A percentile compares a stretch with the other conserved stretches of the same genome.
These are phyloP conservation scores for Menura novaehollandiae DNA, from an alignment of 2,113 vertebrate genomes.

Conservation along the genomic window DNA sequence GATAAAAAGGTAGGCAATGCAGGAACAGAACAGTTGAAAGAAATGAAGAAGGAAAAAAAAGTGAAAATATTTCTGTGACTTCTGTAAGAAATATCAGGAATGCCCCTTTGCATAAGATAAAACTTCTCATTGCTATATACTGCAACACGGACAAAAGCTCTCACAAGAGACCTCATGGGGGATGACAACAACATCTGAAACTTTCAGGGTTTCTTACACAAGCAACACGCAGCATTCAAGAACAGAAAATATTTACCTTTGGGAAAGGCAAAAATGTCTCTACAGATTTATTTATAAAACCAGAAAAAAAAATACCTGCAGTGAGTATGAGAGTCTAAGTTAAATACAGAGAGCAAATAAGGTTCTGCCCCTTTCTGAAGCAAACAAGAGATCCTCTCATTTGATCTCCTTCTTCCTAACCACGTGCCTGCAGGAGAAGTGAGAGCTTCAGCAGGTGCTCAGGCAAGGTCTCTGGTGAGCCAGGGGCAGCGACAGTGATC, in stretches of 20 bases:
- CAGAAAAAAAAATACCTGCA: accelerated
- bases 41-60: neutral
- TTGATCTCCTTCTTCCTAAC: neutral
- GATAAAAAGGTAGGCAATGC: neutral
- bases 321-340: neutral
- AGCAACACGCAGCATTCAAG: neutral
- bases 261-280: neutral
- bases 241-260: conserved; percentile 12
- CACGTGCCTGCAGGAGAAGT: neutral
- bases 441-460: neutral
- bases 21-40: neutral
- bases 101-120: accelerated
- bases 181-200: neutral
- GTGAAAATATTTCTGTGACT: neutral
- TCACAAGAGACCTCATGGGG: neutral
- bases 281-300: neutral
- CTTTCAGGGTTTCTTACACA: neutral
- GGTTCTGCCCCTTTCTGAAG: neutral
- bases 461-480: neutral
- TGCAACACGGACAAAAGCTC: neutral
- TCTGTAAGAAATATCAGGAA: neutral
- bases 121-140: neutral
- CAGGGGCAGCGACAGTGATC: neutral
- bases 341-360: neutral
- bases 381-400: neutral